Base-by-base conservation (phyloP, 2,113 vertebrate genomes). In the Leuciscus idus region DNA sequence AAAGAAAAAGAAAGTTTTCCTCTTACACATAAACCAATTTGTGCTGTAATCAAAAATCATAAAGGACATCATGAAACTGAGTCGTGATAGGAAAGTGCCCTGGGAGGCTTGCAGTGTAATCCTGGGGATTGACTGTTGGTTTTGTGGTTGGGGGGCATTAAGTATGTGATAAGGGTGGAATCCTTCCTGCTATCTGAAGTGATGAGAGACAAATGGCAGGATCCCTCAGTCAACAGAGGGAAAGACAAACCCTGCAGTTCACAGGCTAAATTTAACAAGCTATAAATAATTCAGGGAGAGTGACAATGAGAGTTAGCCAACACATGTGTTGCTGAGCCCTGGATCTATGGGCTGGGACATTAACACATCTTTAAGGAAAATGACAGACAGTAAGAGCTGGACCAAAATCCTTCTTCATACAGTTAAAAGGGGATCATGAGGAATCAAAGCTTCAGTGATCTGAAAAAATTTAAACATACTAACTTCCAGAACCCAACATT, bases 141-240 rank as follows among this genome's bases (percentile, higher is more conserved):
- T 85, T 81, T 80, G 75, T 62, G 59, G 78, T n/a, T 57, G 19
- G 2, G 43, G 46, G 43, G 43, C 43, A 72, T 68, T 78, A 85
- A 85, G 78, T 78, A 72, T 75, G 64, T 84, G 89, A 90, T 87
- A 90, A 79, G 57, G 48, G 68, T 30, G 86, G 70, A 88, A 87
- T 76, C 52, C 83, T 78, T 59, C 19, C 15, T 83, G 28, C 77
- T 82, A 36, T 82, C 73, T 52, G 74, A 85, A 89, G 83, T 87
- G 88, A 87, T 80, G 77, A 83, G 79, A 87, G 86, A 85, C 87
- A 86, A 74, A 87, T 84, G 64, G 72, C 87, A 87, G 90, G 82
- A 80, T 68, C 84, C 28, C 64, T 61, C 21, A 81, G 74, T 11
- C 36, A 50, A 55, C 39, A 46, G 62, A 79, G 33, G 59, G 70